Base-by-base conservation (phyloP, 2,113 vertebrate species). In the Lucifuga dentata region DNA sequence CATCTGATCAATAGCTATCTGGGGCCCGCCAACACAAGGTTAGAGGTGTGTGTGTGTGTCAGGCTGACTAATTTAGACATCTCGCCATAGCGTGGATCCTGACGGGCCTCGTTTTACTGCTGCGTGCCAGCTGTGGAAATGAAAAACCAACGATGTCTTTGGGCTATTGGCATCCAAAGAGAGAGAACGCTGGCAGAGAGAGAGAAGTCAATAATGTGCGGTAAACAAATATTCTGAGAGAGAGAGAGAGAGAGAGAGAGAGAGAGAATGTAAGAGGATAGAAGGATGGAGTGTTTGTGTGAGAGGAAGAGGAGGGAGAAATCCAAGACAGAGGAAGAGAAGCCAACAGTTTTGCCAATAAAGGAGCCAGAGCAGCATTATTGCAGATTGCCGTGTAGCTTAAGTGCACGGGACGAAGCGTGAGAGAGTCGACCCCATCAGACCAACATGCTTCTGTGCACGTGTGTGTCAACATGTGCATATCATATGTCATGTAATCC, bases 1-100 rank as follows among this genome's bases (percentile, higher is more conserved):
- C 91, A 59, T 48, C 59, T 74, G 79, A 89, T 93, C 90, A 57
- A 93, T 92, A 85, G 21, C 78, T 87, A 89, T 82, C 70, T 73
- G 62, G 55, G 75, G 68, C 70, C 58, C 4, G 38, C 53, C 52
- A 59, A 52, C 16, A 9, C 44, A 16, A 46, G 33, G 45, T 59
- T 23, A 51, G 23, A 59, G 58, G 45, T 24, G 67, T 33, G 67
- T 8, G 41, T 44, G 69, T 53, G 76, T 51, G 64, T 56, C 16
- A 24, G 53, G 32, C 58, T 43, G 63, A 78, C 69, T 86, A 73
- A 84, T 78, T 76, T 61, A 86, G 63, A 78, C 76, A 44, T 81
- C 50, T 35, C 33, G 38, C 50, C 36, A 8, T 38, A 61, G 46
- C 15, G n/a, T 62, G 67, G 73, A 81, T 64, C 72, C 69, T 60